These are phyloP conservation scores for Scaptomyza cyrtandrae DNA, from an alignment of 2,888 invertebrate genomes.

Conservation along the genomic window DNA sequence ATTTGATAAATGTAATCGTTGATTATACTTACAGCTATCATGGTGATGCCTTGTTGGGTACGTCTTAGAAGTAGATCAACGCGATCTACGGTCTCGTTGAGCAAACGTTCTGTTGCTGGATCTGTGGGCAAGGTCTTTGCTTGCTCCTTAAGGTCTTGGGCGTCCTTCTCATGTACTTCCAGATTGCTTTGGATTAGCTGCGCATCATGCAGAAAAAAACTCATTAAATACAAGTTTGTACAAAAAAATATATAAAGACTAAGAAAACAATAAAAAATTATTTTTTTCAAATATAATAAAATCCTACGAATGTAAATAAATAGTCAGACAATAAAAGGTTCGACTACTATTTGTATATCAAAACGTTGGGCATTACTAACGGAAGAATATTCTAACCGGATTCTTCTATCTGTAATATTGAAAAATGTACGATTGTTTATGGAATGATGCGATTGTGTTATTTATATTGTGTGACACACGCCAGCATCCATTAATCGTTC, in stretches of 20 bases:
- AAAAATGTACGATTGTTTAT: slow-evolving; percentile 72
- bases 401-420: slow-evolving; percentile 29
- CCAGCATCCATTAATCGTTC: slow-evolving; percentile 79
- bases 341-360: slow-evolving; percentile 51
- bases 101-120: slow-evolving; percentile 85
- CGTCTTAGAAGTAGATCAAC: slow-evolving; percentile 88
- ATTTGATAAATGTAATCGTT: neutral
- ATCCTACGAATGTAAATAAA: slow-evolving; percentile 19
- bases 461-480: slow-evolving; percentile 71
- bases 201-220: slow-evolving; percentile 27
- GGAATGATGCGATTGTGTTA: slow-evolving; percentile 80
- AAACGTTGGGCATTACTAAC: slow-evolving; percentile 38
- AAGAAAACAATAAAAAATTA: slow-evolving; percentile 7
- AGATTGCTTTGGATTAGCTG: slow-evolving; percentile 90
- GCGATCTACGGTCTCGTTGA: slow-evolving; percentile 86
- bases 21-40: slow-evolving; percentile 83
- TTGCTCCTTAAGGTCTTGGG: slow-evolving; percentile 87
- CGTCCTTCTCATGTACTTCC: slow-evolving; percentile 88
- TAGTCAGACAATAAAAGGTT: slow-evolving; percentile 34
- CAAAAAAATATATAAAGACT: neutral
- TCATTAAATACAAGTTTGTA: slow-evolving; percentile 23
- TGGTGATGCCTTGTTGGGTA: slow-evolving; percentile 88
- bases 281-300: neutral
- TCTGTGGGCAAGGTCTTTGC: slow-evolving; percentile 88
- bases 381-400: slow-evolving; percentile 36